Base-by-base conservation (phyloP, 2,113 vertebrate genomes). In the Eolophus roseicapilla region DNA sequence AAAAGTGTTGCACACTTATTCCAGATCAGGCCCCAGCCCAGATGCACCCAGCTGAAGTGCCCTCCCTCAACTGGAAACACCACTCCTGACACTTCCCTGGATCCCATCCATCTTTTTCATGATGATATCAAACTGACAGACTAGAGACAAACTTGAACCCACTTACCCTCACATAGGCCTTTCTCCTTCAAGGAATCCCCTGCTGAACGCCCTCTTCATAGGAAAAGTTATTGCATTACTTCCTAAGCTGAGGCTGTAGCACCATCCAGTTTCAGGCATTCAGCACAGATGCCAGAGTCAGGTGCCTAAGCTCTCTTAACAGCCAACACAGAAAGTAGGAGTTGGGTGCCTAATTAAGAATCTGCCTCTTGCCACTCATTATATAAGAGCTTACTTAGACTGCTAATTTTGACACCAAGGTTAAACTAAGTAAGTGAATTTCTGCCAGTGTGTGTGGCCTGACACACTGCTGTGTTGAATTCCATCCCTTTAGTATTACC, bases 341-440 rank as follows among this genome's bases (percentile, higher is more conserved):
- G 20, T 24, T 83, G 47, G 64, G 33, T 67, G 65, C 47, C 89
- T 81, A 95, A 95, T 95, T 92, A 93, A 95, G 92, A 95, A 81
- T 60, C 76, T 91, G 37, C 47, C 80, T 71, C 64, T 89, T 95
- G 81, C 60, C 24, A 64, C 50, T 39, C 55, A 82, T 96, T 95
- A 97, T 27, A 1, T 93, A 93, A 97, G 69, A 88, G 19, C 41
- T 76, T 67, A 86, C 44, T 76, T 67, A 86, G 63, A 64, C 50
- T 92, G 83, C 91, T 95, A 93, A 93, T 96, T 96, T 81, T 82
- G 80, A 91, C 24, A 78, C 12, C 83, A 95, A 96, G 86, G 92
- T 95, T 93, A 93, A 86, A 93, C n/a, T 78, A 68, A 24, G 29
- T 53, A 92, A 86, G 23, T 63, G n/a, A 94, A 94, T 84, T 86